Conservation (phyloP, 2,888 invertebrate genomes). For the Limnephilus marmoratus region DNA sequence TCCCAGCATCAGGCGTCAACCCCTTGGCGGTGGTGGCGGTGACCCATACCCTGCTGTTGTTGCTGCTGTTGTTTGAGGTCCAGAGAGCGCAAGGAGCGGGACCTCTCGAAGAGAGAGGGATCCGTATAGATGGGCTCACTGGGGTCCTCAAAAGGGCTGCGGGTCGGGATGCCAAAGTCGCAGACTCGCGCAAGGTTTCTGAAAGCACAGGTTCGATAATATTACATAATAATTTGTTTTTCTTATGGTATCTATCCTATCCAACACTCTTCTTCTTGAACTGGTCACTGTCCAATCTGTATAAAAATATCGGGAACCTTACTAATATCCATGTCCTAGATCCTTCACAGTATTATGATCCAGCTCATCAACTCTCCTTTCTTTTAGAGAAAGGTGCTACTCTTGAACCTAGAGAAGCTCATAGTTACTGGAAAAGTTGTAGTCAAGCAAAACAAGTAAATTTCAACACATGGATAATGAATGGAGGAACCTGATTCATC, state of each 20-base stretch:
- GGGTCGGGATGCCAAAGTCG: conserved; percentile 60
- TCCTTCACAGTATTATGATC: no score
- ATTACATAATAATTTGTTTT: background rate
- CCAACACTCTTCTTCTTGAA: background rate
- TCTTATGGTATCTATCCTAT: background rate
- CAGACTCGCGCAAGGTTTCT: conserved; percentile 64
- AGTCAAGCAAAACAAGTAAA: background rate
- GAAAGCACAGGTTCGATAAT: background rate
- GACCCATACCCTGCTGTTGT: conserved; percentile 67
- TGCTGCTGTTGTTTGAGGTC: conserved; percentile 71
- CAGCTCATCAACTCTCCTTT: no score
- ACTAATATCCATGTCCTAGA: no score
- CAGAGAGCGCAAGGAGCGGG: conserved; percentile 83
- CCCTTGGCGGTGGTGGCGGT: conserved; percentile 57
- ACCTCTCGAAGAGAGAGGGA: conserved; percentile 92
- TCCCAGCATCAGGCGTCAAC: background rate
- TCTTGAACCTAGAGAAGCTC: background rate
- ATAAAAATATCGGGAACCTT: no score
- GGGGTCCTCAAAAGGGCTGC: conserved; percentile 86
- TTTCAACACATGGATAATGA: background rate
- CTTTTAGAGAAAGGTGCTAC: no score
- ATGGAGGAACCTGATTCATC: background rate
- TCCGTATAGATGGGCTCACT: conserved; percentile 96
- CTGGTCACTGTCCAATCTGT: no score
- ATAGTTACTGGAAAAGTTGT: background rate